Evolutionary conservation across 2,888 invertebrate genomes (phyloP).

Genomic region (Morpho helenor): DNA sequence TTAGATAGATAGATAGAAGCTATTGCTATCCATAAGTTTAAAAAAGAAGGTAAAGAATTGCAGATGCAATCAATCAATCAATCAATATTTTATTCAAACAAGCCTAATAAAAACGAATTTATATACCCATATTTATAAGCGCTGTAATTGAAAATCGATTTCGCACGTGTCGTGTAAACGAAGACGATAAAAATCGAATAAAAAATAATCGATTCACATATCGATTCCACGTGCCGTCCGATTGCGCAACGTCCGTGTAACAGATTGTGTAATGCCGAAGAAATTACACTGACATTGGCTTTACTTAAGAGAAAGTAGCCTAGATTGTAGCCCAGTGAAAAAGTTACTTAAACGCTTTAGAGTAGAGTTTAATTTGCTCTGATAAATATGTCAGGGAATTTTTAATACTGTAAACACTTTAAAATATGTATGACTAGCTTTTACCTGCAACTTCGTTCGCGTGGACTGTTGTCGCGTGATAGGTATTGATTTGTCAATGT

Average conservation of each 20-base stretch:
- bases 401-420: constrained; percentile 2
- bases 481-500: no score
- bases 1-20: no score
- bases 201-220: constrained; percentile 30
- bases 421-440: no score
- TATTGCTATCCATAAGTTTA: no score
- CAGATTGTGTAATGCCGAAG: constrained; percentile 53
- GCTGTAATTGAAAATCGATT: constrained; percentile 3
- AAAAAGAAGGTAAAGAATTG: no score
- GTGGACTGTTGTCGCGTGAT: no score
- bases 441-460: no score
- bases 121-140: neutral
- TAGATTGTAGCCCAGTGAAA: constrained; percentile 25
- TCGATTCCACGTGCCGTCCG: constrained; percentile 29
- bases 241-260: constrained; percentile 45
- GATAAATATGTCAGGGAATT: neutral
- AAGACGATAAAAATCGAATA: constrained; percentile 16
- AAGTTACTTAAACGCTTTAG: constrained; percentile 24
- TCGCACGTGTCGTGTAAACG: constrained; percentile 6
- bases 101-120: no score
- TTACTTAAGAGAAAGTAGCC: constrained; percentile 64
- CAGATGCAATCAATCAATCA: no score
- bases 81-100: no score
- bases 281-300: constrained; percentile 74
- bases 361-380: neutral